These are phyloP conservation scores for Polymixis flavicincta DNA, from an alignment of 2,888 invertebrate genomes.

Conservation along the genomic window DNA sequence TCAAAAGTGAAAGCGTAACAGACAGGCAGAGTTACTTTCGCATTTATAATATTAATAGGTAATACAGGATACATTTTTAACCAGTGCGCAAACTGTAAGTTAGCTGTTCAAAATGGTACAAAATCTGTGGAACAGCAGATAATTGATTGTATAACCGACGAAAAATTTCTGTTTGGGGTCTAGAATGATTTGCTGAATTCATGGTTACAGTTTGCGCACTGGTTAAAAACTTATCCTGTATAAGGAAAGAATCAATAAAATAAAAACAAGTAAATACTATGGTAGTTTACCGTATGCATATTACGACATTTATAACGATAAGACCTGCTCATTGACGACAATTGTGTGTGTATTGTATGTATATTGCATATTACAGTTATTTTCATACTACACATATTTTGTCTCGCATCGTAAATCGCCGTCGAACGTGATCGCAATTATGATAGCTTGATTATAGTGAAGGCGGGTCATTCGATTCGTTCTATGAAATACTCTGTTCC, in stretches of 20 bases:
- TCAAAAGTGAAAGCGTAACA: no score
- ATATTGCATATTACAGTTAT: conserved; percentile 25
- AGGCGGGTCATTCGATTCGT: conserved; percentile 43
- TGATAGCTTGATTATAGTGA: conserved; percentile 57
- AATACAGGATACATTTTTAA: no score
- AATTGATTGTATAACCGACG: no score
- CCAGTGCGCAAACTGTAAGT: no score
- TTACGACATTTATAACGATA: conserved; percentile 29
- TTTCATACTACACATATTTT: conserved; percentile 34
- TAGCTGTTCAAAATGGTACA: no score
- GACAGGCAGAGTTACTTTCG: no score
- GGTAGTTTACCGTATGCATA: conserved; percentile 20
- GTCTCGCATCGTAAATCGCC: conserved; percentile 51
- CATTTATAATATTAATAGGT: no score
- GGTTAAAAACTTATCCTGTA: no score
- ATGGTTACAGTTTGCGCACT: no score
- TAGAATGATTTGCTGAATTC: no score
- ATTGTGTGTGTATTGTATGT: not conserved
- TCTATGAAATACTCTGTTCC: conserved; percentile 42
- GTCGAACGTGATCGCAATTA: conserved; percentile 59
- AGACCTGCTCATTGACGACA: conserved; percentile 15
- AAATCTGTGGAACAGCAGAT: no score
- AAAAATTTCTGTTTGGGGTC: no score
- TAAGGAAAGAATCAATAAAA: conserved; percentile 14
- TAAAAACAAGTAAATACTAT: conserved; percentile 9